phyloP scores from a whole-genome alignment of 2,113 vertebrate genomes.

The Hippocampus barbouri region DNA sequence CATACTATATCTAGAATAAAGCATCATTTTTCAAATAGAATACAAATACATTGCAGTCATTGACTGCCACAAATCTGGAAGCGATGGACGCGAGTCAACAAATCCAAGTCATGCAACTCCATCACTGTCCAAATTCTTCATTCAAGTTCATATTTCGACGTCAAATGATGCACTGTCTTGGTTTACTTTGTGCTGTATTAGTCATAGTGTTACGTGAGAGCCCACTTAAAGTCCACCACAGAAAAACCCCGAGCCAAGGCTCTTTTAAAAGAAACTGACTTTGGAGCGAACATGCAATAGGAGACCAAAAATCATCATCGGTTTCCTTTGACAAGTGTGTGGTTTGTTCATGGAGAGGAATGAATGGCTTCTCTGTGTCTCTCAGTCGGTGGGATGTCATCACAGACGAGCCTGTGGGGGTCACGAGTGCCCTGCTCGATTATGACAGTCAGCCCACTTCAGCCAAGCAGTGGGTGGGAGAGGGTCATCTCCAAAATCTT shows the following conservation, averaged over 20 bases:
- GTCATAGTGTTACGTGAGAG: slow-evolving; percentile 34
- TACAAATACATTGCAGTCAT: background rate
- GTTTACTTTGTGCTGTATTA: background rate
- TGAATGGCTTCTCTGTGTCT: slow-evolving; percentile 60
- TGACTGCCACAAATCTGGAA: background rate
- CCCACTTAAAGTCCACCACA: slow-evolving; percentile 19
- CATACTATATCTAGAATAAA: background rate
- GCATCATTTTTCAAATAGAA: background rate
- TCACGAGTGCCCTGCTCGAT: slow-evolving; percentile 21
- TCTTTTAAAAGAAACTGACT: slow-evolving; percentile 32
- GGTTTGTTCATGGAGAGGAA: slow-evolving; percentile 47
- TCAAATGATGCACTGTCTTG: background rate
- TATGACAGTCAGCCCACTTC: slow-evolving; percentile 34
- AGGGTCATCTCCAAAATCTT: slow-evolving; percentile 1
- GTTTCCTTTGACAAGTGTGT: slow-evolving; percentile 49
- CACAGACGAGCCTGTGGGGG: slow-evolving; percentile 41
- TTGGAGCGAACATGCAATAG: slow-evolving; percentile 34
- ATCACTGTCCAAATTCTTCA: background rate
- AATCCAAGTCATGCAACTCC: background rate
- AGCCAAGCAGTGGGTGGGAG: slow-evolving; percentile 8
- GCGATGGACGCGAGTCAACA: background rate
- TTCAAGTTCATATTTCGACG: background rate
- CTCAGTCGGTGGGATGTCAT: slow-evolving; percentile 49
- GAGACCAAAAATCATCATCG: slow-evolving; percentile 38
- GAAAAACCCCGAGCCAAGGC: slow-evolving; percentile 15